A percentile compares a stretch with the other conserved stretches of the same genome.
These are phyloP conservation scores for Azorinus chamasolen DNA, from an alignment of 2,888 invertebrate species.

Conservation along the genomic window DNA sequence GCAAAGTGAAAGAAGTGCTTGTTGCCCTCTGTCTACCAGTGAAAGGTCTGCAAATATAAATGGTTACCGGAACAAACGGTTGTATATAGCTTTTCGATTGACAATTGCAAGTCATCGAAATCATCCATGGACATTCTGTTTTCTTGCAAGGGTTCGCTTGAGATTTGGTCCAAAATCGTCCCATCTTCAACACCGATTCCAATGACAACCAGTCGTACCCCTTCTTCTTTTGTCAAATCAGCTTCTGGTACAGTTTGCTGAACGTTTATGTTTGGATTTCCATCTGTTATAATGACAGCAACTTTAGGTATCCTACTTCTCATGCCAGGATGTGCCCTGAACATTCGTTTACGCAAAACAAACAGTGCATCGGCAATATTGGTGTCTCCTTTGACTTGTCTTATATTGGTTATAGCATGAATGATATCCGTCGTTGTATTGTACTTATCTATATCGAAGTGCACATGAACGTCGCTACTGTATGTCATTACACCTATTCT, in stretches of 20 bases:
- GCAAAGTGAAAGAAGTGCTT: no score
- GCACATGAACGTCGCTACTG: slow-evolving; percentile 67
- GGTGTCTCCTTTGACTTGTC: slow-evolving; percentile 69
- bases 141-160: slow-evolving; percentile 72
- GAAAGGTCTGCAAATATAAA: no score
- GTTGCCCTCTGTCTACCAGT: no score
- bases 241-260: slow-evolving; percentile 73
- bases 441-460: slow-evolving; percentile 75
- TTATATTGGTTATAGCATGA: slow-evolving; percentile 70
- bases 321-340: slow-evolving; percentile 74
- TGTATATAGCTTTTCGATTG: slow-evolving; percentile 63
- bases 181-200: slow-evolving; percentile 72
- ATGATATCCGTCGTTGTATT: slow-evolving; percentile 64
- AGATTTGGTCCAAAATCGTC: slow-evolving; percentile 76
- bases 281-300: slow-evolving; percentile 80
- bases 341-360: slow-evolving; percentile 71
- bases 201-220: slow-evolving; percentile 73
- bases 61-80: slow-evolving; percentile 40
- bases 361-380: slow-evolving; percentile 79
- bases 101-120: slow-evolving; percentile 67
- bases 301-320: slow-evolving; percentile 71
- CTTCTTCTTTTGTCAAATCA: slow-evolving; percentile 56
- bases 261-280: slow-evolving; percentile 77
- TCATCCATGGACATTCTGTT: slow-evolving; percentile 72
- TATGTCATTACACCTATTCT: slow-evolving; percentile 78